phyloP scores from a whole-genome alignment of 2,888 invertebrate species.

The Phaedon cochleariae region DNA sequence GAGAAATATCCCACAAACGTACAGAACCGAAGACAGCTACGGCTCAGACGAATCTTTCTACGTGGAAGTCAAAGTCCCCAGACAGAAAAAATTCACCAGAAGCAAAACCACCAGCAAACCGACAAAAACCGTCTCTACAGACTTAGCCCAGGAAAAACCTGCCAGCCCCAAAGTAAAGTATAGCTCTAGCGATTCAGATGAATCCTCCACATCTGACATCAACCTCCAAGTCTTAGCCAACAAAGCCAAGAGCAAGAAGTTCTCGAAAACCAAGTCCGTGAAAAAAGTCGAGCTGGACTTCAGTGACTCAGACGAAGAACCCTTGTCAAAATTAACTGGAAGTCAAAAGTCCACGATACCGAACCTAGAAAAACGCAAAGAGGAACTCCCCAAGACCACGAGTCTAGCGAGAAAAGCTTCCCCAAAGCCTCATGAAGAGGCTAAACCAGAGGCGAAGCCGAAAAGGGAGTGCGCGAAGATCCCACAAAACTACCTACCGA shows the following conservation, averaged over 20 bases:
- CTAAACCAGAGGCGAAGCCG: slow-evolving; percentile 49
- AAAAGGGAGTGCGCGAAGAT: slow-evolving; percentile 59
- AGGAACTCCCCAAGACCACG: slow-evolving; percentile 18
- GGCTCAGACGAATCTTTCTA: slow-evolving; percentile 52
- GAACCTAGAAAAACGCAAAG: slow-evolving; percentile 29
- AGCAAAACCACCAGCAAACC: slow-evolving; percentile 35
- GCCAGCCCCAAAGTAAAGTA: not conserved
- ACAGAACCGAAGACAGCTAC: slow-evolving; percentile 37
- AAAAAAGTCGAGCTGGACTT: slow-evolving; percentile 54
- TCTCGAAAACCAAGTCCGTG: slow-evolving; percentile 46
- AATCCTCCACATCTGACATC: slow-evolving; percentile 48
- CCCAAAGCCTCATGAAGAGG: slow-evolving; percentile 19
- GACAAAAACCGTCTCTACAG: slow-evolving; percentile 22
- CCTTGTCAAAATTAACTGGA: slow-evolving; percentile 66
- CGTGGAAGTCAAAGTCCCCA: slow-evolving; percentile 45
- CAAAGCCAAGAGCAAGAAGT: slow-evolving; percentile 46
- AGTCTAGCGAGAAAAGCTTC: slow-evolving; percentile 23
- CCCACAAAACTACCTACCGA: slow-evolving; percentile 58
- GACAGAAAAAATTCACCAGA: slow-evolving; percentile 48
- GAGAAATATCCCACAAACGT: slow-evolving; percentile 39
- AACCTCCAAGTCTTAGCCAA: slow-evolving; percentile 43
- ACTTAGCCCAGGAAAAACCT: slow-evolving; percentile 25
- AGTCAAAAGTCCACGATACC: slow-evolving; percentile 32
- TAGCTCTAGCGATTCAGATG: slow-evolving; percentile 44
- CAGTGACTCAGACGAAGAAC: slow-evolving; percentile 74